Base-by-base conservation (phyloP, 2,888 invertebrate genomes). In the Mesochorus sp. region DNA sequence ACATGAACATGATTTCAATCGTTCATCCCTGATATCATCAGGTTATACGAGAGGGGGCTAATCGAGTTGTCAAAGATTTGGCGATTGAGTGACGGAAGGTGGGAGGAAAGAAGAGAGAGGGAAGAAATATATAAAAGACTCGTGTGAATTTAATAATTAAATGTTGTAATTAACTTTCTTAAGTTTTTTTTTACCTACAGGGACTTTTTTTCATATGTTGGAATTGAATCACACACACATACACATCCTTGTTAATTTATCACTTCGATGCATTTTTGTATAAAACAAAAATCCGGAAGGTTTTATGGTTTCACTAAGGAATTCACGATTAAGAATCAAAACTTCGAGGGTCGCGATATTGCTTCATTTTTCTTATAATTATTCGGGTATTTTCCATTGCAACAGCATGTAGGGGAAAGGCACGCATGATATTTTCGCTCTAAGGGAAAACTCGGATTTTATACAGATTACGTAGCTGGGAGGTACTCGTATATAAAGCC, bases 201-300 rank as follows among this genome's bases (percentile, higher is more conserved):
- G n/a, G n/a, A n/a, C n/a, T 47, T 28, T 47, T 24, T 37, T 37
- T 49, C 47, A n/a, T n/a, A 47, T 17, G 17, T 1, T 34, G 24
- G 47, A 57, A 37, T 49, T 37, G 24, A 37, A 26, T 37, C 19
- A 24, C 37, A 2, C 24, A 49, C 34, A 34, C 24, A 49, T 26
- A 34, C 34, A n/a, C 44, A 19, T 26, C 34, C 8, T 24, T 14
- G 12, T 55, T 44, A 31, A 68, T 47, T 57, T 49, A 34, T 37
- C 24, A 37, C n/a, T n/a, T n/a, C n/a, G n/a, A n/a, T n/a, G 8
- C 34, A 26, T 26, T 17, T 17, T 47, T 49, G 1, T 6, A 12
- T 57, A 8, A n/a, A 26, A 59, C 2, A 49, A 70, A 49, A 70
- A 59, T 70, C 57, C 57, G 68, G 59, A 70, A 59, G 26, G 17